Evolutionary conservation across 1,140 invertebrate genomes (phyloP), one percentile per base, ranked within the genome.

Genomic region (Drosophila ironensis): DNA sequence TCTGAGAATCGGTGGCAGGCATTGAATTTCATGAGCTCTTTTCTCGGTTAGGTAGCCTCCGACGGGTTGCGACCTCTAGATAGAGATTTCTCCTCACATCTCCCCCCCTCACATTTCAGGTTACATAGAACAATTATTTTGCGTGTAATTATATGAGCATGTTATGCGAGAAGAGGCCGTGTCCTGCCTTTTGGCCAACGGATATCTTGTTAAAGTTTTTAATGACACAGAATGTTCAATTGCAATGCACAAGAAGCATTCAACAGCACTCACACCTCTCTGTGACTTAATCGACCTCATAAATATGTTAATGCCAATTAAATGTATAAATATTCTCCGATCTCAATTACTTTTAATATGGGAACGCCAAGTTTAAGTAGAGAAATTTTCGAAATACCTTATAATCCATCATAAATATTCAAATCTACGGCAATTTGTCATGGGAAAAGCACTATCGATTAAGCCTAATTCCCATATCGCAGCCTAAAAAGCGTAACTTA

Each of bases 111-210:
- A 16, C 11, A 9, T 40, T 28, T 24, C 42, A 28, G 19, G 63
- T 42, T 12, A 41, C 60, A 71, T 61, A 75, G 47, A 82, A 76
- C 76, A 76, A 67, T 76, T 81, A 72, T 82, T 82, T 75, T 81
- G 76, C 76, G 76, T 81, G 77, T 82, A 81, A 81, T 81, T 81
- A 81, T 81, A 82, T 72, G 77, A 60, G 76, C 76, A 82, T 81
- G 76, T 74, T 72, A 61, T 76, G 77, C 33, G 56, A 63, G 12
- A n/a, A 61, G 72, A 35, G 52, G 17, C 46, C 30, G 61, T 37
- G 44, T 47, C 24, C 25, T 45, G 41, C 25, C n/a, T 52, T 24
- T 33, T 25, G 20, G 20, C 27, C 50, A 40, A 6, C 12, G 54
- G 37, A 24, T 60, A 41, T 38, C 59, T 63, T 63, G 56, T 40